phyloP scores from a whole-genome alignment of 2,113 vertebrate species.

The Mola mola region DNA sequence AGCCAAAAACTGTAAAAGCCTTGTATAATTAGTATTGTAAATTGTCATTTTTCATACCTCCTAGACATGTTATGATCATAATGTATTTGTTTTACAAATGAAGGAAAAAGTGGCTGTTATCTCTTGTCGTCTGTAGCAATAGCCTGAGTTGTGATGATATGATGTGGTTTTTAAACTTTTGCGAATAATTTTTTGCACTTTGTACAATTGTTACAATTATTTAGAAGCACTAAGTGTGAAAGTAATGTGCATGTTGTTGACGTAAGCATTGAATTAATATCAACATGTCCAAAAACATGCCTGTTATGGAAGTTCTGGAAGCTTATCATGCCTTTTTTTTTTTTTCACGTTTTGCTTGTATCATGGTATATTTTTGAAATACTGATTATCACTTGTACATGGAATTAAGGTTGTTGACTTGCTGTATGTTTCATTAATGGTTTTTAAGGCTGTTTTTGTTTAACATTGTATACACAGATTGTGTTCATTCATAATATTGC shows the following conservation, averaged over 20 bases:
- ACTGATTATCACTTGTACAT: no score
- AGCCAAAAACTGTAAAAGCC: not conserved
- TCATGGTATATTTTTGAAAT: not conserved
- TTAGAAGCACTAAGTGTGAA: slow-evolving; percentile 15
- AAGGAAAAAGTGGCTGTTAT: slow-evolving; percentile 12
- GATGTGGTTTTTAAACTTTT: slow-evolving; percentile 13
- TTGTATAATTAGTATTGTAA: slow-evolving; percentile 13
- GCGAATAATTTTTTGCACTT: slow-evolving; percentile 14
- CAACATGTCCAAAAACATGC: not conserved
- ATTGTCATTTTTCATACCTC: slow-evolving; percentile 17
- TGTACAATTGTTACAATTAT: no score
- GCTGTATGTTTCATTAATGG: not conserved
- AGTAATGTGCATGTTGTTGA: not conserved
- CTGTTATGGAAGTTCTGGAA: not conserved
- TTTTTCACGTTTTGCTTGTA: not conserved
- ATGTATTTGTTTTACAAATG: slow-evolving; percentile 16
- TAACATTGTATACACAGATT: slow-evolving; percentile 28
- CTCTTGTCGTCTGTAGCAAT: not conserved
- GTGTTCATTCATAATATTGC: slow-evolving; percentile 9
- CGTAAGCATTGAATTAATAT: slow-evolving; percentile 1
- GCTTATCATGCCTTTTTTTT: not conserved
- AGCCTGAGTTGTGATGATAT: not conserved
- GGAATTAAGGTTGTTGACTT: not conserved
- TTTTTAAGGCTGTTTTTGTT: not conserved
- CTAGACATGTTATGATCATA: no score